Evolutionary conservation across 53 echinoderm and acorn worm species (phyloP).

Genomic region (Holothuria leucospilota): DNA sequence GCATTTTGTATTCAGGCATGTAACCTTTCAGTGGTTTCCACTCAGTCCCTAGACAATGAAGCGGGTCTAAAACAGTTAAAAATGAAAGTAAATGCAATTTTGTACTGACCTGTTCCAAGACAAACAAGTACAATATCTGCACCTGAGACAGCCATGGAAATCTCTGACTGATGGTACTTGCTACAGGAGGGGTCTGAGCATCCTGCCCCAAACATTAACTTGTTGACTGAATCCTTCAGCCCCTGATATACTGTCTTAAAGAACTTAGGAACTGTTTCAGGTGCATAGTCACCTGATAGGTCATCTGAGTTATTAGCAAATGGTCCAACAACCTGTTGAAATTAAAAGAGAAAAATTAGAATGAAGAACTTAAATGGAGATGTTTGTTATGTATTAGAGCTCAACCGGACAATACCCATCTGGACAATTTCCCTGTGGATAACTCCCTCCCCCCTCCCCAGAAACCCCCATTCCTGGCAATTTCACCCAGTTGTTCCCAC

Average conservation of each 20-base stretch:
- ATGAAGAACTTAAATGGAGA: neutral
- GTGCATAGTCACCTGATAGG: slow-evolving; percentile 75
- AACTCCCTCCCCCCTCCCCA: too few species aligned
- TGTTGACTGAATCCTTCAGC: slow-evolving; percentile 54
- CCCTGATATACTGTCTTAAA: slow-evolving; percentile 69
- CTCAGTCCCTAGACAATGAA: too few species aligned
- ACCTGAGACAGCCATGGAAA: slow-evolving; percentile 62
- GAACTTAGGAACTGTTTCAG: slow-evolving; percentile 60
- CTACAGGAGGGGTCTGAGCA: slow-evolving; percentile 69
- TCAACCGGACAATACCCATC: too few species aligned
- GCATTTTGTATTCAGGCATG: too few species aligned
- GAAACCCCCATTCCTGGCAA: too few species aligned
- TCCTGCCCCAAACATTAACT: slow-evolving; percentile 65
- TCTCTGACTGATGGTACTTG: slow-evolving; percentile 52
- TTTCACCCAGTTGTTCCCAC: too few species aligned
- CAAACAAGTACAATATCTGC: slow-evolving; percentile 84
- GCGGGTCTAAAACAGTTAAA: too few species aligned
- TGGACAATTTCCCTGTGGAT: too few species aligned
- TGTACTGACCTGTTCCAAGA: slow-evolving; percentile 74
- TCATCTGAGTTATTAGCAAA: slow-evolving; percentile 71
- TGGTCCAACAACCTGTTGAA: slow-evolving; percentile 80
- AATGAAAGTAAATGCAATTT: too few species aligned
- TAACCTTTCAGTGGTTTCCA: too few species aligned
- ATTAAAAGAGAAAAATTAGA: neutral
- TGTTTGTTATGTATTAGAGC: too few species aligned